Conservation (phyloP, 2,113 vertebrate species). For the Oreochromis niloticus region DNA sequence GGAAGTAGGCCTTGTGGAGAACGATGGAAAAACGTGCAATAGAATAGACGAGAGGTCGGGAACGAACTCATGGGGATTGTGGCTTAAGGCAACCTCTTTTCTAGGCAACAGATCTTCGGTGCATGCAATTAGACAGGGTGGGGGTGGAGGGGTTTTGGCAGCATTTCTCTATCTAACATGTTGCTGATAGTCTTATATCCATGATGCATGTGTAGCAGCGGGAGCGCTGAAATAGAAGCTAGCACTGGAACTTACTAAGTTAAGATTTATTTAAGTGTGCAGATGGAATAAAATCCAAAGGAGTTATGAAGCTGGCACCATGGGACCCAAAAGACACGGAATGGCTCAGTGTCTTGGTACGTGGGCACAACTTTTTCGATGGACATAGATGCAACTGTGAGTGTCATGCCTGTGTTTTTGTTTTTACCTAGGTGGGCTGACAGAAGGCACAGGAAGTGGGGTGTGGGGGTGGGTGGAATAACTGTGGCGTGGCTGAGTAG, state of each 20-base stretch:
- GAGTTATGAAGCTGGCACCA: background rate
- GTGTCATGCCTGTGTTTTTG: background rate
- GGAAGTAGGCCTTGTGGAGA: slow-evolving; percentile 30
- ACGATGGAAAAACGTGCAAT: slow-evolving; percentile 9
- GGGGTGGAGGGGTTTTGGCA: slow-evolving; percentile 16
- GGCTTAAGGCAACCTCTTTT: slow-evolving; percentile 64
- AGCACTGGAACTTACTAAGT: slow-evolving; percentile 16
- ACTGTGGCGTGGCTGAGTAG: background rate
- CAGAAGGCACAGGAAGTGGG: background rate
- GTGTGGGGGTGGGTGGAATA: background rate
- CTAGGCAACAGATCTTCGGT: slow-evolving; percentile 53
- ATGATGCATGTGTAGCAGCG: slow-evolving; percentile 21
- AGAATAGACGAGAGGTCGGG: slow-evolving; percentile 28
- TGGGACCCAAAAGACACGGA: background rate
- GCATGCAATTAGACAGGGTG: slow-evolving; percentile 68
- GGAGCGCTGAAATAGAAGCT: background rate
- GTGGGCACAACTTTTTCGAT: slow-evolving; percentile 26
- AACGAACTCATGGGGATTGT: slow-evolving; percentile 53
- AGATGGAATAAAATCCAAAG: slow-evolving; percentile 37
- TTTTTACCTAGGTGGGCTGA: background rate
- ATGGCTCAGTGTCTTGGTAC: slow-evolving; percentile 34
- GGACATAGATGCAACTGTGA: background rate
- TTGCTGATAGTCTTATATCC: slow-evolving; percentile 30
- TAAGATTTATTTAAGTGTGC: slow-evolving; percentile 57
- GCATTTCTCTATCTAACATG: slow-evolving; percentile 48